These are phyloP conservation scores for Abscondita cerata DNA, from an alignment of 2,888 invertebrate genomes.

Conservation along the genomic window DNA sequence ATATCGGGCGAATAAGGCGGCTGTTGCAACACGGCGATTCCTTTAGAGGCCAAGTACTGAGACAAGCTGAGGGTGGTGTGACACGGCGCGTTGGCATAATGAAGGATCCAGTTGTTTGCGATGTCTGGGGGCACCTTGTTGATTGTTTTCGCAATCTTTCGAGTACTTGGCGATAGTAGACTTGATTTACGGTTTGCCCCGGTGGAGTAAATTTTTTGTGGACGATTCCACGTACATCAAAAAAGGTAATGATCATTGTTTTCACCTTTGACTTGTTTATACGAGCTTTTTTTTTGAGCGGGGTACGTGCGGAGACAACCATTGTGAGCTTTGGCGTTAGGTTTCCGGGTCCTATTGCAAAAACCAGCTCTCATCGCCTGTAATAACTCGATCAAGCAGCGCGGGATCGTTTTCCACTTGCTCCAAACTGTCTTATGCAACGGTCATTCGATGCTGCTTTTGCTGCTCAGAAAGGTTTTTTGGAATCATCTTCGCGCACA, in stretches of 20 bases:
- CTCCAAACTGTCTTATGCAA: not conserved
- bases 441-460: not conserved
- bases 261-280: too few relatives aligned
- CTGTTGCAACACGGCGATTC: too few relatives aligned
- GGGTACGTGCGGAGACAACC: not conserved
- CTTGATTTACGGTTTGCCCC: too few relatives aligned
- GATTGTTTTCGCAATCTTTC: too few relatives aligned
- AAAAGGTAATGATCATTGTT: not conserved
- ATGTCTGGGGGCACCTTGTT: too few relatives aligned
- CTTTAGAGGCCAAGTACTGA: too few relatives aligned
- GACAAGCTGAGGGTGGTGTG: too few relatives aligned
- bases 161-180: too few relatives aligned
- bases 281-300: not conserved
- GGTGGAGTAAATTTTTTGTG: too few relatives aligned
- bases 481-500: not conserved
- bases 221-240: not conserved
- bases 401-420: not conserved
- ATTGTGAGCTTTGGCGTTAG: not conserved
- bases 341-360: not conserved
- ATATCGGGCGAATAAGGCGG: too few relatives aligned
- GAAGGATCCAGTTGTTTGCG: too few relatives aligned
- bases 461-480: not conserved
- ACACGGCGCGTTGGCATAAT: too few relatives aligned
- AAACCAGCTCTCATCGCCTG: not conserved
- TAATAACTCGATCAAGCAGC: not conserved